phyloP scores from a whole-genome alignment of 2,797 vertebrate genomes.

The Pseudocheirus occidentalis region DNA sequence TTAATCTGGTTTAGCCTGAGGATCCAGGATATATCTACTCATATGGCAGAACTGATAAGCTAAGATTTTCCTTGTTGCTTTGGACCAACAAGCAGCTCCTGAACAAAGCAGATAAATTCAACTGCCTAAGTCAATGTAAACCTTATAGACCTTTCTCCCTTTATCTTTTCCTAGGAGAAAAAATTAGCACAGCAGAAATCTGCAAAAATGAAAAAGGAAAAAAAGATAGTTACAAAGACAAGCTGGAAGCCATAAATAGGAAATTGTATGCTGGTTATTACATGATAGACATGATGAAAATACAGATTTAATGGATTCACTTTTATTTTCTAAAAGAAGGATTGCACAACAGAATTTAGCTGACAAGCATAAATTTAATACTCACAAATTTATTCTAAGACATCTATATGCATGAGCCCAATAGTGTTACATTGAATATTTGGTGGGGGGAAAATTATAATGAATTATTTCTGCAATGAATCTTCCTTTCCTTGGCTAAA shows the following conservation, averaged over 20 bases:
- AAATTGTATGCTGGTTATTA: not conserved
- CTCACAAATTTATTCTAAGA: slow-evolving; percentile 36
- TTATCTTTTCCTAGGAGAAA: slow-evolving; percentile 83
- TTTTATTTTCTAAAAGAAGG: slow-evolving; percentile 53
- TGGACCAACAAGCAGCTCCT: slow-evolving; percentile 81
- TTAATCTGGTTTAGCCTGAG: slow-evolving; percentile 49
- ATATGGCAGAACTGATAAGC: slow-evolving; percentile 75
- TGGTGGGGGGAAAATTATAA: not conserved
- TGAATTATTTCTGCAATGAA: too few relatives aligned
- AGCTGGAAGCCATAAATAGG: slow-evolving; percentile 37
- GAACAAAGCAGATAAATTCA: slow-evolving; percentile 85
- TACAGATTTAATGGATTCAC: slow-evolving; percentile 38
- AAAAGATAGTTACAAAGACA: slow-evolving; percentile 27
- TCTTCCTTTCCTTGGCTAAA: too few relatives aligned
- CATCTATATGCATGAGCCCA: not conserved
- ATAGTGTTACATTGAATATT: not conserved
- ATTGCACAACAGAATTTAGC: slow-evolving; percentile 1
- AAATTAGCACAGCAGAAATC: slow-evolving; percentile 81
- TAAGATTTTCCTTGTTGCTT: slow-evolving; percentile 79
- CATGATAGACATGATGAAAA: slow-evolving; percentile 46
- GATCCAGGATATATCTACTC: slow-evolving; percentile 77
- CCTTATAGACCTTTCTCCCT: slow-evolving; percentile 82
- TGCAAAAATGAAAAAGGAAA: slow-evolving; percentile 72
- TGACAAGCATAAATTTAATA: slow-evolving; percentile 1
- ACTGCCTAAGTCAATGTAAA: slow-evolving; percentile 83